Evolutionary conservation across 2,888 invertebrate species (phyloP).

Genomic region (Megaustenia siamemsis): DNA sequence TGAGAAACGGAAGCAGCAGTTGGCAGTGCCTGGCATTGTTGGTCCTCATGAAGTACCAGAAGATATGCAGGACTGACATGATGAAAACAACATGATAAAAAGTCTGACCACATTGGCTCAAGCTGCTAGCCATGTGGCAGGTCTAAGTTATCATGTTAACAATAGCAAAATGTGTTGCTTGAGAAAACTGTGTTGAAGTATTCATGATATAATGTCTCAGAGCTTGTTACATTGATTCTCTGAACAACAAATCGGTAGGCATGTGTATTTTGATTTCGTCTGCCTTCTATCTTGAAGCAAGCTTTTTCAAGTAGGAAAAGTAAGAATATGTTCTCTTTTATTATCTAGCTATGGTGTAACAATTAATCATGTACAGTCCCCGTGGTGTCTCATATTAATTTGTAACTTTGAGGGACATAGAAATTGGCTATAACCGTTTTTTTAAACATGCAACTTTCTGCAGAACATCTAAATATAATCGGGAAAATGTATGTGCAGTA

Average conservation of each 20-base stretch:
- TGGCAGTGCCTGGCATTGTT: conserved; percentile 94
- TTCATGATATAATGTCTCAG: neutral
- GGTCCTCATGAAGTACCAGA: conserved; percentile 80
- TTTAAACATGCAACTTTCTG: too few species aligned
- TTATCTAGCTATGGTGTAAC: too few species aligned
- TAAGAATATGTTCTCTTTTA: too few species aligned
- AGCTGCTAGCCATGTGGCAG: neutral
- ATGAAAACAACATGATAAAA: neutral
- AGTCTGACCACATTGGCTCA: neutral
- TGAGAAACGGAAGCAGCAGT: conserved; percentile 94
- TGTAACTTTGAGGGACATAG: too few species aligned
- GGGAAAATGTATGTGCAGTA: too few species aligned
- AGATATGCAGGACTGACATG: conserved; percentile 78
- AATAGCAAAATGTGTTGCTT: neutral
- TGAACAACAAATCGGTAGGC: neutral
- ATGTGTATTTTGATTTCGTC: neutral
- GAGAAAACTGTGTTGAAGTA: neutral
- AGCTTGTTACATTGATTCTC: neutral
- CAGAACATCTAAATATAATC: too few species aligned
- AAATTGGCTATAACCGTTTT: too few species aligned
- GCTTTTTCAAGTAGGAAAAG: too few species aligned
- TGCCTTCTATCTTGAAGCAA: neutral
- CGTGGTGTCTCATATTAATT: too few species aligned
- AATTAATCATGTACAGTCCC: too few species aligned
- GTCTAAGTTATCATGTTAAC: neutral